Base-by-base conservation (phyloP, 53 echinoderm and acorn worm genomes). In the Temnopleurus reevesii region DNA sequence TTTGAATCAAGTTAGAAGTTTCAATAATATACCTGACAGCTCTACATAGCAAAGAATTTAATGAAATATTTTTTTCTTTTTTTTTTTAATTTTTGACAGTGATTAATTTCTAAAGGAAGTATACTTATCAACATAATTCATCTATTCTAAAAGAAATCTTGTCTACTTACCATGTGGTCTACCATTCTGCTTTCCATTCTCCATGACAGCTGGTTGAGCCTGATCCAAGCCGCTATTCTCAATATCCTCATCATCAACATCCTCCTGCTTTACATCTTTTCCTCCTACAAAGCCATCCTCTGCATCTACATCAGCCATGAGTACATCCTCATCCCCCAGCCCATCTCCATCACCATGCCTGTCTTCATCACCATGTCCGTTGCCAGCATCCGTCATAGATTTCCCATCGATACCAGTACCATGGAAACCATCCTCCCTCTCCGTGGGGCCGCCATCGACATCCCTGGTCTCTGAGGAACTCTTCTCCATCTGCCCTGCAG, bases 101-200 rank as follows among this genome's bases (percentile, higher is more conserved):
- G n/a, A n/a, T n/a, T n/a, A n/a, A n/a, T n/a, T n/a, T n/a, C n/a
- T n/a, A n/a, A n/a, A n/a, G n/a, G n/a, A n/a, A n/a, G n/a, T n/a
- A n/a, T n/a, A n/a, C n/a, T n/a, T n/a, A n/a, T n/a, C n/a, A n/a
- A n/a, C n/a, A n/a, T n/a, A n/a, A n/a, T n/a, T 6, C 18, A 38
- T 21, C 6, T n/a, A 36, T 49, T 49, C 49, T 0, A 49, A 49
- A 49, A 15, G 49, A 71, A 41, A 19, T 65, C 33, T n/a, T 8
- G 46, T 21, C 71, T 1, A 85, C 86, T 85, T 60, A 85, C 86
- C 86, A 60, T 17, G 45, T 2, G 0, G 60, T 59, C 61, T 59
- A 19, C 86, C 86, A 34, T 85, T 60, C 63, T 85, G 61, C 45
- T 85, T 85, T 61, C 61, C 85, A 85, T 85, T 85, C 61, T 85